phyloP scores from a whole-genome alignment of 92 coral and sea anemone species.

The Meandrina meandrites region DNA sequence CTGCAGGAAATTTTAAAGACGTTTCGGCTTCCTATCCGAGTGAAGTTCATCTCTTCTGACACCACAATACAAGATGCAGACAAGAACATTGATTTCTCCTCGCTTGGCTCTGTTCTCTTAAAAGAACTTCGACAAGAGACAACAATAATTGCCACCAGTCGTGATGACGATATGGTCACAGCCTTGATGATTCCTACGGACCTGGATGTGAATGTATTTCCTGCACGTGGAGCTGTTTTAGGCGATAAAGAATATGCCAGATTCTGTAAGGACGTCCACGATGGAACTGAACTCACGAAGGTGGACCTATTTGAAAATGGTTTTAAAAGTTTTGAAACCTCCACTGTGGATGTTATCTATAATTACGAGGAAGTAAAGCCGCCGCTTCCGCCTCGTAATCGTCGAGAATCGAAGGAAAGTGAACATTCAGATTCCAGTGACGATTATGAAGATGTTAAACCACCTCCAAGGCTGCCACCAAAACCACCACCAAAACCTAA shows the following conservation, averaged over 20 bases:
- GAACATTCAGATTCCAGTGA: neutral
- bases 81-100: constrained; percentile 15
- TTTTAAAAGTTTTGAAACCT: neutral
- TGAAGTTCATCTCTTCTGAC: constrained; percentile 36
- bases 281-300: constrained; percentile 47
- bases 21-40: constrained; percentile 42
- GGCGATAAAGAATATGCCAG: constrained; percentile 39
- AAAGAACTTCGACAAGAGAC: constrained; percentile 5
- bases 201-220: constrained; percentile 38
- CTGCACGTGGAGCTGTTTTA: constrained; percentile 49
- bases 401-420: neutral
- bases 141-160: constrained; percentile 44
- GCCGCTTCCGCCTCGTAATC: no score
- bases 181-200: constrained; percentile 44
- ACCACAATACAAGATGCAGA: neutral
- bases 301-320: neutral
- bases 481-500: neutral
- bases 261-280: constrained; percentile 45
- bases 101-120: constrained; percentile 43
- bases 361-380: constrained; percentile 44
- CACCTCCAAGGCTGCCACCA: no score
- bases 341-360: neutral
- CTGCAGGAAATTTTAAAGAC: neutral
- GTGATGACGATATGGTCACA: constrained; percentile 22
- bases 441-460: neutral